These are phyloP conservation scores for Epistrophe eligans DNA, from an alignment of 2,888 invertebrate species.

Conservation along the genomic window DNA sequence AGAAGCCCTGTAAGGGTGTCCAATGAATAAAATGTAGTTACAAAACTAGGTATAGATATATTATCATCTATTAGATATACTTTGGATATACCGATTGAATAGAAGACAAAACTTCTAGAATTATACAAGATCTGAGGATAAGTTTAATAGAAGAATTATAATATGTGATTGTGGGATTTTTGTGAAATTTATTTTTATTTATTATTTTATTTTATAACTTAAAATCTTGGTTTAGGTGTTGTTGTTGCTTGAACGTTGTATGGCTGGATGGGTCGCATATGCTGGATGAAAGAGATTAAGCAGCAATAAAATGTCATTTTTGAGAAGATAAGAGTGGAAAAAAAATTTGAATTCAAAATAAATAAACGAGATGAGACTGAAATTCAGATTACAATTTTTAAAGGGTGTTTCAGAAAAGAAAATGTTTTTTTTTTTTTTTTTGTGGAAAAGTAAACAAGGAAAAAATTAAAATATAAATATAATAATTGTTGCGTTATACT, in stretches of 20 bases:
- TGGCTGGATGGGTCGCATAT: background rate
- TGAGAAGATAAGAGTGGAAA: background rate
- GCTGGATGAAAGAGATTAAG: slow-evolving; percentile 6
- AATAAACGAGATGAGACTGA: background rate
- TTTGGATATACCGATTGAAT: background rate
- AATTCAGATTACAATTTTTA: no score
- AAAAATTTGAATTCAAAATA: slow-evolving; percentile 1
- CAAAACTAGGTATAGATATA: background rate
- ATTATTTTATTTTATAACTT: slow-evolving; percentile 15
- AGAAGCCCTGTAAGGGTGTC: slow-evolving; percentile 68
- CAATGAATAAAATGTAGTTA: slow-evolving; percentile 7
- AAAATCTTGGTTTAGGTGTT: background rate
- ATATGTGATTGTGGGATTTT: slow-evolving; percentile 41
- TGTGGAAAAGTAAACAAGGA: no score
- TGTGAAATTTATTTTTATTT: slow-evolving; percentile 20
- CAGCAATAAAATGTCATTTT: slow-evolving; percentile 26
- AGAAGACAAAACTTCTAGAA: background rate
- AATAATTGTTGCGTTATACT: no score
- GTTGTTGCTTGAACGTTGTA: background rate
- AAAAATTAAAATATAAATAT: no score
- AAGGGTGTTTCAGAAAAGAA: background rate
- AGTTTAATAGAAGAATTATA: slow-evolving; percentile 47
- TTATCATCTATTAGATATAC: background rate
- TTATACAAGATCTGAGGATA: slow-evolving; percentile 2
- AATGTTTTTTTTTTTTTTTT: no score